These are phyloP conservation scores for Actenoides hombroni DNA, from an alignment of 2,113 vertebrate genomes.

Conservation along the genomic window DNA sequence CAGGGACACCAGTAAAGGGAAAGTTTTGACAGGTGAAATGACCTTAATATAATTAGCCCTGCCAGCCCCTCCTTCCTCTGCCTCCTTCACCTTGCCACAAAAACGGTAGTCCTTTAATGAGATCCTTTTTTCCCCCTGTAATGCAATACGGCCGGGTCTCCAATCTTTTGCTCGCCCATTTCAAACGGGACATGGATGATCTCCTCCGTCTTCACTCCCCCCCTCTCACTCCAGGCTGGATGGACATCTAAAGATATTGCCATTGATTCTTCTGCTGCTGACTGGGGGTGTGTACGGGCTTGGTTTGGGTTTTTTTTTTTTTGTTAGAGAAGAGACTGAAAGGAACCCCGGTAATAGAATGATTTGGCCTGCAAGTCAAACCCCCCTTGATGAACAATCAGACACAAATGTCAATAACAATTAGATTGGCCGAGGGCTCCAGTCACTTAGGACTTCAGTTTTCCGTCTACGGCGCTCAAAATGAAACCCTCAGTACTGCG, in stretches of 20 bases:
- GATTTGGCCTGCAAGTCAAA: conserved; percentile 72
- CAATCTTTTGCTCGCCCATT: neutral
- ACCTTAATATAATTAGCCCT: conserved; percentile 66
- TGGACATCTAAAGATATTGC: conserved; percentile 48
- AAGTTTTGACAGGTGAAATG: conserved; percentile 74
- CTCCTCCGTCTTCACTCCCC: neutral
- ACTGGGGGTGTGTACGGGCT: neutral
- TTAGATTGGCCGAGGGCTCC: conserved; percentile 80
- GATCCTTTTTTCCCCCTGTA: conserved; percentile 39
- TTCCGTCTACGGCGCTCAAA: conserved; percentile 69
- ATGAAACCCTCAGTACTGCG: conserved; percentile 67
- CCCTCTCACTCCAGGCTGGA: neutral
- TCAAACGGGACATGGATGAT: neutral
- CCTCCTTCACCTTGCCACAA: conserved; percentile 56
- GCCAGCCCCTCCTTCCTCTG: conserved; percentile 66
- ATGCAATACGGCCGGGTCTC: neutral
- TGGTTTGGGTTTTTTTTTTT: neutral
- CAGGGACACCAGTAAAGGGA: conserved; percentile 60
- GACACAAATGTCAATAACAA: conserved; percentile 85
- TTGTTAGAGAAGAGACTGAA: conserved; percentile 55
- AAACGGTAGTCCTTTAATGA: conserved; percentile 55
- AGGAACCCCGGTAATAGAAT: conserved; percentile 71
- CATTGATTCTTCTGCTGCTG: conserved; percentile 68
- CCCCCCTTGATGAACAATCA: conserved; percentile 79
- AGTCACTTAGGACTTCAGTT: conserved; percentile 81